phyloP scores from a whole-genome alignment of 30 jellyfish, hydroid and myxozoan species.

The Cassiopea xamachana region DNA sequence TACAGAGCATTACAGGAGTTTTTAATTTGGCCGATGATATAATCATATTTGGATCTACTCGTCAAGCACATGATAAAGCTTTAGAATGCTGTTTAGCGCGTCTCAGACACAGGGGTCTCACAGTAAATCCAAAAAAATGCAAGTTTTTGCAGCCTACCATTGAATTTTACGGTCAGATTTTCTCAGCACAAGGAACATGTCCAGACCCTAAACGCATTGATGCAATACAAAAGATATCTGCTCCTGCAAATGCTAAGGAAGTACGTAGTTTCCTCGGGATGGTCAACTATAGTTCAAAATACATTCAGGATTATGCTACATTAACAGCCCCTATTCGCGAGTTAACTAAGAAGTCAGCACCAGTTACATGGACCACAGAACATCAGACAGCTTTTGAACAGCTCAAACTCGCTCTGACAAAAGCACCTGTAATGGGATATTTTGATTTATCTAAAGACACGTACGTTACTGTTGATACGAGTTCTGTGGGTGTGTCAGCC shows the following conservation, averaged over 20 bases:
- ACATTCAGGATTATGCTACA: conserved; percentile 29
- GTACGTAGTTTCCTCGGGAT: conserved; percentile 45
- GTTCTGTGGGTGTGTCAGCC: conserved; percentile 54
- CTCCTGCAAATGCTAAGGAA: conserved; percentile 26
- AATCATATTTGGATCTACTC: too few species aligned
- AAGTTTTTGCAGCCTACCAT: conserved; percentile 3
- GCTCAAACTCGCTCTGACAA: conserved; percentile 12
- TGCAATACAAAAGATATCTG: conserved; percentile 9
- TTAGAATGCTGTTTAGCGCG: too few species aligned
- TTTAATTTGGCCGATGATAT: too few species aligned
- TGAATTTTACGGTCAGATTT: not conserved
- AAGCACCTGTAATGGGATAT: conserved; percentile 41
- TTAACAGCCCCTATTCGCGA: conserved; percentile 61
- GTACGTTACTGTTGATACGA: conserved; percentile 45
- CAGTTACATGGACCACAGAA: conserved; percentile 14
- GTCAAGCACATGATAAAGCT: too few species aligned
- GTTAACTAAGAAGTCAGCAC: conserved; percentile 17
- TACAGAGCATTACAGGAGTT: too few species aligned
- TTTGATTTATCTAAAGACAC: conserved; percentile 37
- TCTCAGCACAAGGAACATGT: too few species aligned
- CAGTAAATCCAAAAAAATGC: too few species aligned
- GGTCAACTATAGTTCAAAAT: conserved; percentile 28
- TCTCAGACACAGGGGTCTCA: too few species aligned
- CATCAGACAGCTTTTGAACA: conserved; percentile 40
- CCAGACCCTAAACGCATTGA: conserved; percentile 56